phyloP scores from a whole-genome alignment of 2,797 vertebrate species.

The Sternotherus odoratus region DNA sequence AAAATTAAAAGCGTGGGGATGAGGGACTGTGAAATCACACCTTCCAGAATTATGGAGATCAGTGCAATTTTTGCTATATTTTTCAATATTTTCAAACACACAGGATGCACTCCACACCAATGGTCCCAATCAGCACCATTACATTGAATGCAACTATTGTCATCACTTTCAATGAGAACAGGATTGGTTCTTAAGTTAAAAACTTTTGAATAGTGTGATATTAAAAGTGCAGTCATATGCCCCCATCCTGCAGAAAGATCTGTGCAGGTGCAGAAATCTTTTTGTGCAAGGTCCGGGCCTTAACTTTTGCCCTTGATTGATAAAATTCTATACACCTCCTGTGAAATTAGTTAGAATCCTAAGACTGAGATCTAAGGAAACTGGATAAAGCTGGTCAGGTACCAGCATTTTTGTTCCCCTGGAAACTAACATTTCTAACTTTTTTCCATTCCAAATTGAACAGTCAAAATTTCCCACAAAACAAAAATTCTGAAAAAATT shows the following conservation, averaged over 20 bases:
- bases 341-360: neutral
- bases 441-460: neutral
- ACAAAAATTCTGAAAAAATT: neutral
- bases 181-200: neutral
- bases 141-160: neutral
- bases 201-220: neutral
- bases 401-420: neutral
- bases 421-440: neutral
- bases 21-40: neutral
- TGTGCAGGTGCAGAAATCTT: neutral
- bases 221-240: neutral
- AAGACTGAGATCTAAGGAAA: neutral
- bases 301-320: neutral
- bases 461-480: neutral
- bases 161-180: neutral
- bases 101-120: neutral
- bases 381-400: neutral
- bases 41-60: neutral
- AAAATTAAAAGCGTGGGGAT: constrained; percentile 56
- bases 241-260: neutral
- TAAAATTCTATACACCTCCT: neutral
- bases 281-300: neutral
- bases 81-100: fast-evolving
- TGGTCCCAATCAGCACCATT: neutral
- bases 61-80: neutral